phyloP scores from a whole-genome alignment of 2,888 invertebrate species.

The Sycophila texana region DNA sequence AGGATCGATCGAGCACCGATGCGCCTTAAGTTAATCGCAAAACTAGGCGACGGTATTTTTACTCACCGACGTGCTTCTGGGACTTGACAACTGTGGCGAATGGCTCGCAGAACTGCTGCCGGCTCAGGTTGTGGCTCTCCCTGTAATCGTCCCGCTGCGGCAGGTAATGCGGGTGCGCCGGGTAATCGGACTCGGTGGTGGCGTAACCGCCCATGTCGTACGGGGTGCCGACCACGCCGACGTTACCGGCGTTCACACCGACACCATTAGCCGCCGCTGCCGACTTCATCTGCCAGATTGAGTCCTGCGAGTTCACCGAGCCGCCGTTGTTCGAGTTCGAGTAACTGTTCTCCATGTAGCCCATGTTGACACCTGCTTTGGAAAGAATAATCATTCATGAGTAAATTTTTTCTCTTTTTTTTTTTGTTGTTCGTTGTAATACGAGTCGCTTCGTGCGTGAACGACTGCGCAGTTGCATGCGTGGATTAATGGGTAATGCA shows the following conservation, averaged over 20 bases:
- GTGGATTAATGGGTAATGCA: too few species aligned
- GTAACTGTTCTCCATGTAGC: conserved; percentile 93
- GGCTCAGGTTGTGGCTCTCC: conserved; percentile 88
- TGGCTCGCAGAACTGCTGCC: conserved; percentile 92
- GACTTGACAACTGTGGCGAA: conserved; percentile 93
- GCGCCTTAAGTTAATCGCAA: neutral
- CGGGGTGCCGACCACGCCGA: conserved; percentile 81
- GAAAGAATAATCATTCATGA: too few species aligned
- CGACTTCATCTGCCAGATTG: conserved; percentile 95
- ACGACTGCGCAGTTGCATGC: too few species aligned
- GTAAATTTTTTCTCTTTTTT: too few species aligned
- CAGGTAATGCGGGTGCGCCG: conserved; percentile 88
- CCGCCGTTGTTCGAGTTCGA: conserved; percentile 96
- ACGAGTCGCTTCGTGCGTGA: too few species aligned
- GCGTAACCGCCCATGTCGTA: conserved; percentile 92
- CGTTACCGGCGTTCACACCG: conserved; percentile 86
- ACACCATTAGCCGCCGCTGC: conserved; percentile 83
- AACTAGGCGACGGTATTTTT: neutral
- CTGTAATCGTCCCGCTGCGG: conserved; percentile 85
- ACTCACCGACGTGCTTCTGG: conserved; percentile 87
- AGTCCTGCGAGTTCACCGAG: conserved; percentile 95
- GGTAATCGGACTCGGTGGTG: conserved; percentile 87
- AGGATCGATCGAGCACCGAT: conserved; percentile 12
- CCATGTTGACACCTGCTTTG: conserved; percentile 87
- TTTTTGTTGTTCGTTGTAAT: too few species aligned